Conservation (phyloP, 2,113 vertebrate species). For the Burhinus bistriatus region DNA sequence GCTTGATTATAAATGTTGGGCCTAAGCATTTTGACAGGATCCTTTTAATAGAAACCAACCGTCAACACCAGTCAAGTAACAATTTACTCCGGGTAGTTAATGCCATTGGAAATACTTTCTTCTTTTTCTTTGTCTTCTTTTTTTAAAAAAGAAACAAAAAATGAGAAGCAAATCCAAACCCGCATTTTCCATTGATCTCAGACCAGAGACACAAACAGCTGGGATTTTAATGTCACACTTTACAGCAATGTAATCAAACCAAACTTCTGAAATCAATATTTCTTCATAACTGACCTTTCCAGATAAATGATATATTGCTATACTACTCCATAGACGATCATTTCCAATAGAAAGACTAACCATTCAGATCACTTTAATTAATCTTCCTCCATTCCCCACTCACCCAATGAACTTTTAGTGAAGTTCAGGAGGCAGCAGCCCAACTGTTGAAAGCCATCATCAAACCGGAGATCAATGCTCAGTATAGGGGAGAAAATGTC, state of each 20-base stretch:
- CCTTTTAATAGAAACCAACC: not conserved
- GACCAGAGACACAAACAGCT: not conserved
- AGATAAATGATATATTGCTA: constrained; percentile 30
- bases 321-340: not conserved
- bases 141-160: not conserved
- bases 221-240: constrained; percentile 5
- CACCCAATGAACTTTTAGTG: not conserved
- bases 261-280: constrained; percentile 64
- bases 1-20: not conserved
- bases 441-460: not conserved
- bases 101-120: not conserved
- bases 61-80: not conserved
- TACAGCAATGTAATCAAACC: constrained; percentile 1
- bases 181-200: not conserved
- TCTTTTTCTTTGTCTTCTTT: not conserved
- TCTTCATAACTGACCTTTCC: constrained; percentile 65
- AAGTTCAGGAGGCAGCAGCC: not conserved
- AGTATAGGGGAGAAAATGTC: not conserved
- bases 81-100: not conserved
- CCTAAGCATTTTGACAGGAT: not conserved
- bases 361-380: constrained; percentile 57
- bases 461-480: not conserved
- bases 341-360: constrained; percentile 57
- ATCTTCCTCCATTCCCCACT: not conserved
- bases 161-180: not conserved